These are phyloP conservation scores for Tragopan temminckii DNA, from an alignment of 2,797 vertebrate species.

Conservation along the genomic window DNA sequence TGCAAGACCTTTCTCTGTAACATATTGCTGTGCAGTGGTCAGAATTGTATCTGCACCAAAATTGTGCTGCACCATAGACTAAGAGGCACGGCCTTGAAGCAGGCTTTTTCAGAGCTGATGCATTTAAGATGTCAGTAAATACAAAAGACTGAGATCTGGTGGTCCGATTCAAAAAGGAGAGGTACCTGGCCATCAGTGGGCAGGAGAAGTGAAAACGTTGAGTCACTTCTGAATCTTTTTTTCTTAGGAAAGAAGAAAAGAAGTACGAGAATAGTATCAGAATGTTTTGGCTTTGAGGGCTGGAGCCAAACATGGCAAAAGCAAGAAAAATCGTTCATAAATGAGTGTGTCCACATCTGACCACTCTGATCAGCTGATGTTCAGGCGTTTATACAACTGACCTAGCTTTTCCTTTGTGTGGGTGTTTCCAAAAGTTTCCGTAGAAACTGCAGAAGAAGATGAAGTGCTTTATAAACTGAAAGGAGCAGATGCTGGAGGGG, in stretches of 20 bases:
- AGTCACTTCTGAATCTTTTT: not conserved
- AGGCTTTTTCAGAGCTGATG: not conserved
- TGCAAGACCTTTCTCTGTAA: not conserved
- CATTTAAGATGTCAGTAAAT: not conserved
- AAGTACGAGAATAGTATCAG: not conserved
- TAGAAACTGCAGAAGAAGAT: not conserved
- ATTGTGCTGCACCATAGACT: rapidly evolving
- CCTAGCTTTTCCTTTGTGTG: not conserved
- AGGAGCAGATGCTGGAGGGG: not conserved
- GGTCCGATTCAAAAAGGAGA: not conserved
- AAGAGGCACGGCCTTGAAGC: not conserved
- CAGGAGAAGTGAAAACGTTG: not conserved
- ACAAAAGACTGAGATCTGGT: not conserved
- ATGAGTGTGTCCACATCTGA: not conserved
- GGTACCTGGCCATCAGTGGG: not conserved
- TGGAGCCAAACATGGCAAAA: not conserved
- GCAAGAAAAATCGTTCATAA: not conserved
- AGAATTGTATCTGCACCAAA: not conserved
- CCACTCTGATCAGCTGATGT: not conserved
- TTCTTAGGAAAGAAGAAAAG: not conserved
- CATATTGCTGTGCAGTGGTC: not conserved
- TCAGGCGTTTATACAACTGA: not conserved
- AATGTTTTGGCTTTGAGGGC: not conserved
- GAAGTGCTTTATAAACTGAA: not conserved
- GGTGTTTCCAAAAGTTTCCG: not conserved